Percentiles rank a stretch among this genome's conserved stretches.
These are phyloP conservation scores for Andrena haemorrhoa DNA, from an alignment of 2,888 invertebrate genomes.

Conservation along the genomic window DNA sequence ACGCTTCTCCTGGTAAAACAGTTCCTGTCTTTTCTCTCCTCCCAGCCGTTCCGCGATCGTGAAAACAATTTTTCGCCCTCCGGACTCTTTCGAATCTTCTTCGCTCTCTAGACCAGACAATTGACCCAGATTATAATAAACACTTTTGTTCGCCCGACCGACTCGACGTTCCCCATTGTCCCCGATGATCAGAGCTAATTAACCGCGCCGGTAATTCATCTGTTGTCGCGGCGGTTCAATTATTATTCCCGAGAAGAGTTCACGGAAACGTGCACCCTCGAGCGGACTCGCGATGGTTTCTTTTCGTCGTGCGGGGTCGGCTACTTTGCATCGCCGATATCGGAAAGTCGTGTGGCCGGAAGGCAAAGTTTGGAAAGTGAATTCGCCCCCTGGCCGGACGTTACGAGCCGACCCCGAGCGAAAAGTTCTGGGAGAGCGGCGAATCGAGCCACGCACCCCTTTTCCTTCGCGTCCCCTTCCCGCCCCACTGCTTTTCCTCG, in stretches of 20 bases:
- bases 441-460: constrained; percentile 47
- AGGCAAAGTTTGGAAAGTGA: constrained; percentile 23
- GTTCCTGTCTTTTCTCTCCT: constrained; percentile 19
- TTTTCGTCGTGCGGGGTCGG: no score
- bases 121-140: constrained; percentile 37
- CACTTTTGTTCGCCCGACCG: constrained; percentile 1
- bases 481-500: constrained; percentile 30
- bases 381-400: background rate
- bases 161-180: constrained; percentile 1
- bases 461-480: constrained; percentile 5
- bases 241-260: background rate
- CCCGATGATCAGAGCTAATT: constrained; percentile 25
- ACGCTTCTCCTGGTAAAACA: constrained; percentile 25
- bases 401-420: constrained; percentile 23
- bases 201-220: constrained; percentile 2
- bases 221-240: background rate
- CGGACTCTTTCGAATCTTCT: background rate
- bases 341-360: constrained; percentile 18
- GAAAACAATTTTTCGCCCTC: constrained; percentile 38
- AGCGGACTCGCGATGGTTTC: no score
- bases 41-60: constrained; percentile 5
- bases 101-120: constrained; percentile 21
- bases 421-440: constrained; percentile 58
- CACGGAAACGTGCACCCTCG: background rate
- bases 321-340: constrained; percentile 16